phyloP scores from a whole-genome alignment of 2,113 vertebrate species.

The Tretioscincus oriximinensis region DNA sequence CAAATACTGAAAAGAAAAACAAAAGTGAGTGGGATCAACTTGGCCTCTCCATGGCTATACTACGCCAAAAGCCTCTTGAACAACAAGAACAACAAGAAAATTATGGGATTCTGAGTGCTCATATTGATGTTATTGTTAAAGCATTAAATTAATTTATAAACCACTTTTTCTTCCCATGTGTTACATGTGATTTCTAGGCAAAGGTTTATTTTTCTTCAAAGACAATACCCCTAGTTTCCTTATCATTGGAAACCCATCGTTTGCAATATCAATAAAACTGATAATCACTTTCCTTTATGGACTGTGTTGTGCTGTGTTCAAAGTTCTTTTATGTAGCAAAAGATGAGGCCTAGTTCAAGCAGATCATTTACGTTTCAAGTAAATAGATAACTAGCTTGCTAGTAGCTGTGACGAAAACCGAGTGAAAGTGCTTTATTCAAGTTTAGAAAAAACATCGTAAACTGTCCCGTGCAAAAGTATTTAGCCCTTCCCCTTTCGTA shows the following conservation, averaged over 20 bases:
- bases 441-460: too few relatives aligned
- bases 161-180: not conserved
- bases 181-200: not conserved
- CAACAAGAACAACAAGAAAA: too few relatives aligned
- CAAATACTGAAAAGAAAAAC: not conserved
- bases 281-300: not conserved
- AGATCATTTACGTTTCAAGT: not conserved
- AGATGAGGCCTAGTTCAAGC: not conserved
- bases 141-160: not conserved
- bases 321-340: not conserved
- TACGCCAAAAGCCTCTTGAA: not conserved
- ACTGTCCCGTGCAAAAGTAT: too few relatives aligned
- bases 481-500: too few relatives aligned
- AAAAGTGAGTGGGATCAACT: not conserved
- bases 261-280: not conserved
- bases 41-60: not conserved
- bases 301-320: not conserved
- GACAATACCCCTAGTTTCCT: not conserved
- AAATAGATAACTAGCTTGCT: not conserved
- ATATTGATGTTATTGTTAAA: not conserved
- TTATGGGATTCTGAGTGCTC: not conserved
- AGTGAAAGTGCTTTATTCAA: too few relatives aligned
- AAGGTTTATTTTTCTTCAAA: not conserved
- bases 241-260: not conserved
- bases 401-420: not conserved